Conservation (phyloP, 2,797 vertebrate species). For the Pogoniulus pusillus region DNA sequence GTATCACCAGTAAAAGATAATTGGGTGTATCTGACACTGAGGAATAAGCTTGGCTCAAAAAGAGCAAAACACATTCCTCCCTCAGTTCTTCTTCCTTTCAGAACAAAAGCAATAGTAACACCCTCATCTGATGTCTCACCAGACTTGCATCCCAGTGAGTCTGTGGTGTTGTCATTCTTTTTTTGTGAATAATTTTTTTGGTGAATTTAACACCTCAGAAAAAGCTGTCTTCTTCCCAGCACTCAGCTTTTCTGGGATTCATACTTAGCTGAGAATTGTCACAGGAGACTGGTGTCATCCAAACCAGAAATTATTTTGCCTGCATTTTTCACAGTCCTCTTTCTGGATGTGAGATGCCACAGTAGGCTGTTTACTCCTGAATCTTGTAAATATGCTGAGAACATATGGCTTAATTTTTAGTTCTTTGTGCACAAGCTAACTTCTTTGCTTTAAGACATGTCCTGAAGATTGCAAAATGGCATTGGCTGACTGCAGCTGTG, state of each 20-base stretch:
- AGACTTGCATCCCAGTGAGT: neutral
- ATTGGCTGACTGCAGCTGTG: neutral
- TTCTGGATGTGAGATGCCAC: neutral
- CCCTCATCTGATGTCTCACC: rapidly evolving
- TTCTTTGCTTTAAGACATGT: neutral
- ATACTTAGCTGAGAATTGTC: neutral
- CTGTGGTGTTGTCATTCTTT: neutral
- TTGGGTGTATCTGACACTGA: neutral
- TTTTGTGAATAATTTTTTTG: neutral
- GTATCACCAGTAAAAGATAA: neutral
- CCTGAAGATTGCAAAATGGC: neutral
- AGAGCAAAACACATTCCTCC: neutral
- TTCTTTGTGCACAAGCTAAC: neutral
- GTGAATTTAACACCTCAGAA: neutral
- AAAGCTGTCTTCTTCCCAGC: neutral
- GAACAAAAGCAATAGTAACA: neutral
- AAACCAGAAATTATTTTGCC: neutral
- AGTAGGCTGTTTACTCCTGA: neutral
- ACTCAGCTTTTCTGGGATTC: neutral
- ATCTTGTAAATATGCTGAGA: neutral
- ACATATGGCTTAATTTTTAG: neutral
- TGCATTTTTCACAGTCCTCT: neutral
- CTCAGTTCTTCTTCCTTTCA: neutral
- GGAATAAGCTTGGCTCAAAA: neutral
- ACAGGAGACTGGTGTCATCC: neutral